A percentile compares a stretch with the other conserved stretches of the same genome.
phyloP scores from a whole-genome alignment of 2,888 invertebrate genomes.

The Cataglyphis altisquamis region DNA sequence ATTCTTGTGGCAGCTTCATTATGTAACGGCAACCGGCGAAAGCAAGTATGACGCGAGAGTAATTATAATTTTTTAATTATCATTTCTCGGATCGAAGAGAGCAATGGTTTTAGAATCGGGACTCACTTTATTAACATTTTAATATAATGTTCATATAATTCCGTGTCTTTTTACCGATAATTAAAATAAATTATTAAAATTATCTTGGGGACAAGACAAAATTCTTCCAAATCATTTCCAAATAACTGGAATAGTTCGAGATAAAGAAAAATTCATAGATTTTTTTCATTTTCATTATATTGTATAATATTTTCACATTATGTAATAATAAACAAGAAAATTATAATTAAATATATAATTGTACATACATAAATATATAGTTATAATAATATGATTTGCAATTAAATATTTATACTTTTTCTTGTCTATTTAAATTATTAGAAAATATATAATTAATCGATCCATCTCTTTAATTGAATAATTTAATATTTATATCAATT shows the following conservation, averaged over 20 bases:
- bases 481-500: not conserved
- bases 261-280: not conserved
- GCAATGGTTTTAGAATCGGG: not conserved
- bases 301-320: not conserved
- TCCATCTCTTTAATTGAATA: not conserved
- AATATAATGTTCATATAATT: not conserved
- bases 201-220: not conserved
- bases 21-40: conserved; percentile 10
- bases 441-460: not conserved
- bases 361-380: not conserved
- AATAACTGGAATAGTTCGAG: not conserved
- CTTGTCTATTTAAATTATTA: conserved; percentile 6
- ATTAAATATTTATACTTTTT: not conserved
- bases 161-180: not conserved
- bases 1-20: not conserved
- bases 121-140: not conserved
- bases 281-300: not conserved
- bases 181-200: not conserved
- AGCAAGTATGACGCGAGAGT: not conserved
- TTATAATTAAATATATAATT: too few relatives aligned
- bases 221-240: not conserved
- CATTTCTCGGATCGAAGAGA: not conserved
- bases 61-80: not conserved
- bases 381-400: not conserved
- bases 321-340: not conserved